Evolutionary conservation across 2,113 vertebrate species (phyloP).

Genomic region (Tetraodon nigroviridis): DNA sequence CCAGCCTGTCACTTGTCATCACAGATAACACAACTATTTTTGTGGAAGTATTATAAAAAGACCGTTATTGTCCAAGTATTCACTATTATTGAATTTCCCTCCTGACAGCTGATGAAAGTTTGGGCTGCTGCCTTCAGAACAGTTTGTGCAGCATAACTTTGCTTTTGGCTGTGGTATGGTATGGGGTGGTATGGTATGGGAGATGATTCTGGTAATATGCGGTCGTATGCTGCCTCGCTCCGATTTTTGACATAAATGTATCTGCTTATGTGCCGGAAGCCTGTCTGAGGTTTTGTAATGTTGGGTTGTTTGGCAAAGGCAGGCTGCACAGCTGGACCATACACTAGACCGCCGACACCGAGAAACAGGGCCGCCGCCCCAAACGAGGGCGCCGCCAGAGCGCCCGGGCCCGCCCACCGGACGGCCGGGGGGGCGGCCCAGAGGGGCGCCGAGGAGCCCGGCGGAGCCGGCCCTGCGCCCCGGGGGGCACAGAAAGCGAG

Average conservation of each 20-base stretch:
- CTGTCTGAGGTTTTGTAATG: background rate
- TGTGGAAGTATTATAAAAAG: constrained; percentile 22
- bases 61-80: constrained; percentile 23
- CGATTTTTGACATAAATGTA: constrained; percentile 9
- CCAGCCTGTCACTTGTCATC: constrained; percentile 14
- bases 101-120: constrained; percentile 37
- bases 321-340: constrained; percentile 52
- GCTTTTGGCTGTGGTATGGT: background rate
- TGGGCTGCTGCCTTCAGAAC: constrained; percentile 11
- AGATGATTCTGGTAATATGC: background rate
- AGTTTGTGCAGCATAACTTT: constrained; percentile 5
- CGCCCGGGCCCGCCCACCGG: too few species aligned
- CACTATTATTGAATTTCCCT: constrained; percentile 41
- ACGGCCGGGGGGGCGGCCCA: too few species aligned
- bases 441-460: too few species aligned
- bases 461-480: too few species aligned
- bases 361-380: too few species aligned
- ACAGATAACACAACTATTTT: too few species aligned
- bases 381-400: too few species aligned
- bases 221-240: background rate
- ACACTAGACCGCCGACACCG: too few species aligned
- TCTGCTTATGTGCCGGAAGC: constrained; percentile 1
- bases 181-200: too few species aligned
- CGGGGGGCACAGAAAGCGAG: too few species aligned
- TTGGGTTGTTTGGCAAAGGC: constrained; percentile 30